Conservation (phyloP, 1,140 invertebrate species). For the Phthorimaea operculella region DNA sequence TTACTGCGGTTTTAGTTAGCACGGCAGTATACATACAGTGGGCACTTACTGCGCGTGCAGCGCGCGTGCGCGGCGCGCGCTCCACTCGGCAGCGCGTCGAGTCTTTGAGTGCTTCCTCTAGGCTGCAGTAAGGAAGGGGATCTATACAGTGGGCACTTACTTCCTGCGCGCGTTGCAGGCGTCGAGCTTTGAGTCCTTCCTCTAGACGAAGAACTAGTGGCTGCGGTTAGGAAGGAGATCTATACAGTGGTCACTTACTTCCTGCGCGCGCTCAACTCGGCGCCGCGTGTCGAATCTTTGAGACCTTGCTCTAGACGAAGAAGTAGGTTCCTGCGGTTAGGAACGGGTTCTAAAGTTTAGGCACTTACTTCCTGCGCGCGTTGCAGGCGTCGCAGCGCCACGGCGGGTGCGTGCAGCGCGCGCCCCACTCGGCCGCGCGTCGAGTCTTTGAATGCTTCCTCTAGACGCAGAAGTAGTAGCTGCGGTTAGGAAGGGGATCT, state of each 20-base stretch:
- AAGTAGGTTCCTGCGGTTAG: too few species aligned
- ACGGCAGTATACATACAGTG: conserved; percentile 16
- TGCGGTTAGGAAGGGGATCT: conserved; percentile 2
- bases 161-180: conserved; percentile 13
- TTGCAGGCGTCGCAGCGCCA: conserved; percentile 44
- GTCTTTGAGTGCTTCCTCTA: too few species aligned
- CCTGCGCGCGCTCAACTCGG: conserved; percentile 27
- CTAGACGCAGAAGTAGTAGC: too few species aligned
- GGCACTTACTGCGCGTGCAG: conserved; percentile 23
- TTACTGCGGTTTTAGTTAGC: too few species aligned
- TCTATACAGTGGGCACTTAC: conserved; percentile 11
- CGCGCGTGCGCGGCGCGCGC: conserved; percentile 50
- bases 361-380: conserved; percentile 1
- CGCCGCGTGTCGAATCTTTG: conserved; percentile 45
- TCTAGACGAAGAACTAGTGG: too few species aligned
- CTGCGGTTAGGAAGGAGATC: conserved; percentile 1
- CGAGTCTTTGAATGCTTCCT: too few species aligned
- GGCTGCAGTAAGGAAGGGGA: conserved; percentile 5
- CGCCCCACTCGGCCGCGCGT: conserved; percentile 71
- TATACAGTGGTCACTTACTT: conserved; percentile 12
- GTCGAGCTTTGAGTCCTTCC: too few species aligned
- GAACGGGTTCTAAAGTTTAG: too few species aligned
- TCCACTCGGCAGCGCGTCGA: conserved; percentile 69
- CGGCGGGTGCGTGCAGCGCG: conserved; percentile 40
- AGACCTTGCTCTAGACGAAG: too few species aligned